phyloP scores from a whole-genome alignment of 2,888 invertebrate species.

The Nowickia ferox region DNA sequence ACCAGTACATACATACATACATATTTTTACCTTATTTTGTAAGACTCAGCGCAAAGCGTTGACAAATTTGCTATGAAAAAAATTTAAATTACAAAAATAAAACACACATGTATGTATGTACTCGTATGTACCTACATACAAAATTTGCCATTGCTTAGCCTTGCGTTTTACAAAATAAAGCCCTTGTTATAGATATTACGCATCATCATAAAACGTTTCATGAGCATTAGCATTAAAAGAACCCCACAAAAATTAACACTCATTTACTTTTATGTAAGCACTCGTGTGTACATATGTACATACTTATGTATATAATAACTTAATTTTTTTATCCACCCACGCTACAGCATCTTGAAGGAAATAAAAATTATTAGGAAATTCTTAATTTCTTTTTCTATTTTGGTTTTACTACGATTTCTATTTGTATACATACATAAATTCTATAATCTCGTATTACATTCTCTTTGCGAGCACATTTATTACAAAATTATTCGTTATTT shows the following conservation, averaged over 20 bases:
- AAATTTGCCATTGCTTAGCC: too few species aligned
- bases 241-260: neutral
- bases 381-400: conserved; percentile 32
- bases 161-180: too few species aligned
- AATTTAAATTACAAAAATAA: too few species aligned
- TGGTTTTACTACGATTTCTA: conserved; percentile 3
- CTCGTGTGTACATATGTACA: neutral
- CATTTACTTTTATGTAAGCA: neutral
- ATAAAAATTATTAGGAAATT: conserved; percentile 37
- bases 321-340: neutral
- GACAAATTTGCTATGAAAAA: too few species aligned
- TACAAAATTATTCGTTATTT: conserved; percentile 5
- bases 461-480: conserved; percentile 26
- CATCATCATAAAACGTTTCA: neutral
- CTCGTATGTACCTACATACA: too few species aligned
- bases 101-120: too few species aligned
- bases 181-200: neutral
- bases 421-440: conserved; percentile 9
- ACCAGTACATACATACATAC: too few species aligned
- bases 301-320: neutral
- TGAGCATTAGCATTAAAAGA: neutral
- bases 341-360: conserved; percentile 1
- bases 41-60: too few species aligned
- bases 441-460: conserved; percentile 30
- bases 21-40: too few species aligned